Percentiles rank a stretch among this genome's conserved stretches.
Evolutionary conservation across 92 coral and sea anemone species (phyloP).

Genomic region (Palythoa grandiflora): DNA sequence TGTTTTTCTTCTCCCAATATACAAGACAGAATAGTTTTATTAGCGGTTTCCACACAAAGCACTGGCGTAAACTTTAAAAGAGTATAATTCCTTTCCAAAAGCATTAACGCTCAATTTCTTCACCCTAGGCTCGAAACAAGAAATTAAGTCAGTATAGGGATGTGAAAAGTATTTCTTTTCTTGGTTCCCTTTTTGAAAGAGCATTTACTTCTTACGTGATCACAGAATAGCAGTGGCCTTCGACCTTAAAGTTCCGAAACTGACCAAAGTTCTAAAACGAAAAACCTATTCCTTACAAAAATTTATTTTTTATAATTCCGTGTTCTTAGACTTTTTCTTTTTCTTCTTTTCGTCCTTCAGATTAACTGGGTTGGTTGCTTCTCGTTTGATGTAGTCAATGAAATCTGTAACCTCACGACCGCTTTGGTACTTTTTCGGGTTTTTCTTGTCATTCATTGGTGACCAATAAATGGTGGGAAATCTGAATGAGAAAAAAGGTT

Average conservation of each 20-base stretch:
- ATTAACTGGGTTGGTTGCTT: conserved; percentile 82
- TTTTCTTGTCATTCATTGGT: conserved; percentile 84
- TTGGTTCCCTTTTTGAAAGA: not conserved
- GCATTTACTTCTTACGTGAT: not conserved
- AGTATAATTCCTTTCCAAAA: no score
- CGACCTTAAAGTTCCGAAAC: not conserved
- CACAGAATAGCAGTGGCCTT: not conserved
- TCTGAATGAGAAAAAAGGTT: conserved; percentile 42
- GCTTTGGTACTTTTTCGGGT: conserved; percentile 86
- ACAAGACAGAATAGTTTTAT: no score
- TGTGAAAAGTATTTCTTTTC: no score
- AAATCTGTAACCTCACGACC: conserved; percentile 91
- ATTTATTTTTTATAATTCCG: conserved; percentile 48
- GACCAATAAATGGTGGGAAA: conserved; percentile 97
- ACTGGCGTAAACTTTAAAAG: no score
- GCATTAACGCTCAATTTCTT: no score
- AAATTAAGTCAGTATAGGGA: no score
- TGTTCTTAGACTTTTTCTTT: conserved; percentile 38
- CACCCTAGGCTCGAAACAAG: no score
- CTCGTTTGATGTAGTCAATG: conserved; percentile 79
- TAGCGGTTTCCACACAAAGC: no score
- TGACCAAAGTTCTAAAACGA: conserved; percentile 42
- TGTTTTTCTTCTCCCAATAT: no score
- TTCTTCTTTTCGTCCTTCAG: conserved; percentile 72
- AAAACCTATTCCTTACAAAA: conserved; percentile 21